Conservation (phyloP, 2,888 invertebrate species). For the Melieria crassipennis region DNA sequence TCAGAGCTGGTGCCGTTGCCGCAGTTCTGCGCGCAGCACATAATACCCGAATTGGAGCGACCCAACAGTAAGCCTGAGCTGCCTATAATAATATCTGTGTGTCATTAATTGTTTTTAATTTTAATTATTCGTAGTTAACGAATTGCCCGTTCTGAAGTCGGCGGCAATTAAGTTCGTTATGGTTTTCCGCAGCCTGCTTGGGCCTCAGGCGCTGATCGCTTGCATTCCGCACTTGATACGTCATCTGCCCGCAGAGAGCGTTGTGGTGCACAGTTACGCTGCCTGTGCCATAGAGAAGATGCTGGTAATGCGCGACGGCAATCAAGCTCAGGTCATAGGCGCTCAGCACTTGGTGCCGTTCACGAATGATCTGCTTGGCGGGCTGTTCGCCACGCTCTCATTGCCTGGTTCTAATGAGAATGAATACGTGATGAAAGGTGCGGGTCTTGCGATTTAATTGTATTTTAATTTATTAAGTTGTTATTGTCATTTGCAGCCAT, state of each 20-base stretch:
- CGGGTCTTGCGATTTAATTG: conserved; percentile 2
- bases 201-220: conserved; percentile 78
- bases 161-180: conserved; percentile 96
- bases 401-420: conserved; percentile 86
- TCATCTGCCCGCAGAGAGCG: conserved; percentile 79
- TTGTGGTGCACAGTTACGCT: conserved; percentile 95
- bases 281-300: conserved; percentile 92
- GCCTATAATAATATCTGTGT: not conserved
- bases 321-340: conserved; percentile 70
- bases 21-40: conserved; percentile 88
- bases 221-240: conserved; percentile 82
- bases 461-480: conserved; percentile 4
- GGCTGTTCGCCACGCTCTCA: conserved; percentile 80
- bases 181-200: conserved; percentile 92
- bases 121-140: conserved; percentile 73
- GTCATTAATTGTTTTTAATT: not conserved
- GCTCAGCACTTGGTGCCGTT: conserved; percentile 74
- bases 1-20: conserved; percentile 89
- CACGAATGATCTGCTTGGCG: conserved; percentile 75
- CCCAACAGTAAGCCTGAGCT: conserved; percentile 70
- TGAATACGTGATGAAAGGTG: conserved; percentile 94
- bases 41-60: conserved; percentile 84
- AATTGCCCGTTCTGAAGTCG: conserved; percentile 91
- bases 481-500: conserved; percentile 70
- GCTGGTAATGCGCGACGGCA: conserved; percentile 76